phyloP scores from a whole-genome alignment of 2,113 vertebrate species.

The Eubucco bourcierii region DNA sequence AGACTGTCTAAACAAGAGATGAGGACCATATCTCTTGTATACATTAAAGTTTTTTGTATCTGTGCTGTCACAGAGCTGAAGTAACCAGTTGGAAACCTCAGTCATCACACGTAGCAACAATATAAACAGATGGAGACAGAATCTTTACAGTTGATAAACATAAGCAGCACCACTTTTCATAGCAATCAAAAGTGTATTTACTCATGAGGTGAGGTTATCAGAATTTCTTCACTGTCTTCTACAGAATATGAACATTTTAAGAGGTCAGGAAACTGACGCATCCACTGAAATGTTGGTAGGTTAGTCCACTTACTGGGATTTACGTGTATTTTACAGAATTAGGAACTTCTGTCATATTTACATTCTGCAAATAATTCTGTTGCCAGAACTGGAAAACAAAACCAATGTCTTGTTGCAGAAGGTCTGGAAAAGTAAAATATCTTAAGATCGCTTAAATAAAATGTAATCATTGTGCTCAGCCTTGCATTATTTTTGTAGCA shows the following conservation, averaged over 20 bases:
- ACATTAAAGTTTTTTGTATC: slow-evolving; percentile 46
- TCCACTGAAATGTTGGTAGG: background rate
- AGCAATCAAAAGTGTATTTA: background rate
- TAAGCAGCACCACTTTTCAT: background rate
- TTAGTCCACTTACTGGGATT: background rate
- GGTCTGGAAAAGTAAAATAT: background rate
- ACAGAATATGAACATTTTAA: background rate
- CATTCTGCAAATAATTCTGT: background rate
- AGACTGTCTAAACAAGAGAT: background rate
- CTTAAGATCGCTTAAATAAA: background rate
- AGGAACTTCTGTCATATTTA: background rate
- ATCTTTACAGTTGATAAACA: slow-evolving; percentile 14
- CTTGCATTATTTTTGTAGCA: background rate
- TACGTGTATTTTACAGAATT: background rate
- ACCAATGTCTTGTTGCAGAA: background rate
- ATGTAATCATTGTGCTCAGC: background rate
- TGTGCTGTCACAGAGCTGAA: slow-evolving; percentile 13
- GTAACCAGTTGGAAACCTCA: slow-evolving; percentile 40
- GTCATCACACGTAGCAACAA: slow-evolving; percentile 6
- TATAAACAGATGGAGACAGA: slow-evolving; percentile 34
- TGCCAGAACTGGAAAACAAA: background rate
- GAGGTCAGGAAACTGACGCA: background rate
- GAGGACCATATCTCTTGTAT: background rate
- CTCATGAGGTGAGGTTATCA: background rate
- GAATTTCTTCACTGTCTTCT: background rate